A percentile compares a stretch with the other conserved stretches of the same genome.
phyloP scores from a whole-genome alignment of 1,140 invertebrate genomes.

The Philotrypesis tridentata region DNA sequence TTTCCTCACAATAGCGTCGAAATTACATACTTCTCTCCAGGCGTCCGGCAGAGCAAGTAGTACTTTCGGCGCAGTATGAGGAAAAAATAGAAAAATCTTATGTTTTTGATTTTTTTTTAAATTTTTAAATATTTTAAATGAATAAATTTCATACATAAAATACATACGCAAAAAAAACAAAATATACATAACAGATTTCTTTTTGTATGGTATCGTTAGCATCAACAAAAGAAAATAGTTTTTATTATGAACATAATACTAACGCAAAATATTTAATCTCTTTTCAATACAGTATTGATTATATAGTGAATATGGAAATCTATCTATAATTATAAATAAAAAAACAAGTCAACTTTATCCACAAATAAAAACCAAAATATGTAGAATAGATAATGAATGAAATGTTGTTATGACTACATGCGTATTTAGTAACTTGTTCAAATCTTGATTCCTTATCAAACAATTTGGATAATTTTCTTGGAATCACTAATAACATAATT shows the following conservation, averaged over 20 bases:
- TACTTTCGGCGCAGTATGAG: too few species aligned
- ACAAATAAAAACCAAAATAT: not conserved
- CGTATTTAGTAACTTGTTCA: not conserved
- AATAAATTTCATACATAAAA: not conserved
- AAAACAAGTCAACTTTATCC: not conserved
- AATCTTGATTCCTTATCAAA: not conserved
- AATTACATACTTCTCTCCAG: too few species aligned
- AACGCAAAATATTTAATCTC: not conserved
- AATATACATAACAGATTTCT: not conserved
- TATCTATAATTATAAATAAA: not conserved
- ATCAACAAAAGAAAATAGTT: not conserved
- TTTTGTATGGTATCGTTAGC: not conserved
- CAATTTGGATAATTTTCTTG: not conserved
- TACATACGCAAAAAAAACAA: too few species aligned
- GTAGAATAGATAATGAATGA: constrained; percentile 18
- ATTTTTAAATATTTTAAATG: not conserved
- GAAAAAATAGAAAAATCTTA: too few species aligned
- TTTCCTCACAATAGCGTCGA: too few species aligned
- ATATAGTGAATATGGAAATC: not conserved
- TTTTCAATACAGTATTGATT: not conserved
- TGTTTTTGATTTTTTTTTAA: too few species aligned
- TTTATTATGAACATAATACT: not conserved
- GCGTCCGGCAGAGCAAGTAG: too few species aligned
- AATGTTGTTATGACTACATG: constrained; percentile 8
- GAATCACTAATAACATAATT: not conserved